Percentiles rank a stretch among this genome's conserved stretches.
These are phyloP conservation scores for Zosterops borbonicus DNA, from an alignment of 2,113 vertebrate genomes.

Conservation along the genomic window DNA sequence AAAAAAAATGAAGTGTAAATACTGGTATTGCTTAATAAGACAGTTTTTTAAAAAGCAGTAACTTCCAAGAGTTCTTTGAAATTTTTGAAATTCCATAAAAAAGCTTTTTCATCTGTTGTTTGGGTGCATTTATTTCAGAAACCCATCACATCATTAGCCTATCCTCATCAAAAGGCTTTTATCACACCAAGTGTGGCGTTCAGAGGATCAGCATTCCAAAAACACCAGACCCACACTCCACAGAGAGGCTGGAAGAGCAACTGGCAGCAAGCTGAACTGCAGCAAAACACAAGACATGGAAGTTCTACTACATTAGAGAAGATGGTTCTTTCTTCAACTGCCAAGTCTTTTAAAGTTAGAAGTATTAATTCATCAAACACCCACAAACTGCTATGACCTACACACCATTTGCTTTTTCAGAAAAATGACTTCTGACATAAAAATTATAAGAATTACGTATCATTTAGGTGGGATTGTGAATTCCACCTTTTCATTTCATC, in stretches of 20 bases:
- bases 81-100: background rate
- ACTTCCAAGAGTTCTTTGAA: background rate
- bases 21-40: background rate
- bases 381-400: background rate
- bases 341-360: background rate
- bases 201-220: background rate
- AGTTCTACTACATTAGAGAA: background rate
- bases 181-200: background rate
- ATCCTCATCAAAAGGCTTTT: background rate
- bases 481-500: background rate
- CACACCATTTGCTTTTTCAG: background rate
- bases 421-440: background rate
- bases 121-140: background rate
- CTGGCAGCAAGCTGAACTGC: background rate
- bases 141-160: background rate
- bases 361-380: background rate
- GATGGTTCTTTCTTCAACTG: background rate
- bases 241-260: background rate
- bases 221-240: background rate
- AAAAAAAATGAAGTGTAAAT: conserved; percentile 3
- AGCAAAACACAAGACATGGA: background rate
- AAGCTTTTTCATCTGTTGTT: conserved; percentile 14
- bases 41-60: background rate
- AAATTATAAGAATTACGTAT: background rate
- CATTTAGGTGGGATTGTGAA: background rate